Evolutionary conservation across 2,113 vertebrate genomes (phyloP).

Genomic region (Microcebus murinus): DNA sequence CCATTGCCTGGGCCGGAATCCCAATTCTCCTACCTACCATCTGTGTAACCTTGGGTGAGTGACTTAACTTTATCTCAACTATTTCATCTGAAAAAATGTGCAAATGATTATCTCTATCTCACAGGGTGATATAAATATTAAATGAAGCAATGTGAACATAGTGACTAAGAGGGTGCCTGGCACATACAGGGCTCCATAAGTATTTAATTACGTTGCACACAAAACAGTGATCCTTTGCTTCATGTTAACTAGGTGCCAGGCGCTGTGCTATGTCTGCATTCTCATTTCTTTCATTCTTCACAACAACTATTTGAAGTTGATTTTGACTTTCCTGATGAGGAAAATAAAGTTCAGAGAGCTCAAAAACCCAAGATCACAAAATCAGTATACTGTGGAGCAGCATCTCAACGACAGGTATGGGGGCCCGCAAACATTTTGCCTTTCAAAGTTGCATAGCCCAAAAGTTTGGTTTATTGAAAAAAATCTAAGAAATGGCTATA

Average conservation of each 20-base stretch:
- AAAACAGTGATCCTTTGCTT: not conserved
- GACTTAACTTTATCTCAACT: constrained; percentile 7
- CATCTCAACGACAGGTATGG: no score
- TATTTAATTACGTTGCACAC: not conserved
- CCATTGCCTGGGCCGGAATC: constrained; percentile 37
- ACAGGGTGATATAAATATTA: not conserved
- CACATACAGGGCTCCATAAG: not conserved
- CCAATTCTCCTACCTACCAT: constrained; percentile 49
- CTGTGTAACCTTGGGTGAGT: constrained; percentile 38
- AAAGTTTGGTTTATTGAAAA: not conserved
- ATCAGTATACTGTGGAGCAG: not conserved
- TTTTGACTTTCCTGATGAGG: not conserved
- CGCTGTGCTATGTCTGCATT: not conserved
- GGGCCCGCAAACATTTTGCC: not conserved
- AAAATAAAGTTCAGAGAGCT: not conserved
- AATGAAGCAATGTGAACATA: not conserved
- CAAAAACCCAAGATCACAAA: not conserved
- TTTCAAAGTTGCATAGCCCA: not conserved
- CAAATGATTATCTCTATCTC: not conserved
- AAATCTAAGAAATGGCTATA: not conserved
- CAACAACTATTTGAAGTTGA: not conserved
- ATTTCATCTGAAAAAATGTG: not conserved
- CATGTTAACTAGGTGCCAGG: not conserved
- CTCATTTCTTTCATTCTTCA: not conserved
- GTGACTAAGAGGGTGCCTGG: not conserved